A percentile compares a stretch with the other conserved stretches of the same genome.
Conservation (phyloP, 2,113 vertebrate genomes). For the Malurus cyaneus region DNA sequence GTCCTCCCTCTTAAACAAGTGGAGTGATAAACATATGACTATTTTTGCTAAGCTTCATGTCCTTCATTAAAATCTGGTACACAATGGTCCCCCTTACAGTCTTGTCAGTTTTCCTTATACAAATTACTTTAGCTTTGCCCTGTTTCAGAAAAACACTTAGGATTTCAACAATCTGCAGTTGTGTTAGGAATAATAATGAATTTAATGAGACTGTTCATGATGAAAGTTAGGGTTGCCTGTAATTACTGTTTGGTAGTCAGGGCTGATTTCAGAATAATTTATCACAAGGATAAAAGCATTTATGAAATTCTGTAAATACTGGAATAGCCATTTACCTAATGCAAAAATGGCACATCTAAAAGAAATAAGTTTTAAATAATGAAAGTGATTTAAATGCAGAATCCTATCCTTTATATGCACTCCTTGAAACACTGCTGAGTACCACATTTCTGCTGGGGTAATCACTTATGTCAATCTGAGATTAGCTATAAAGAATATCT, state of each 20-base stretch:
- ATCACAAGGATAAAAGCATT: neutral
- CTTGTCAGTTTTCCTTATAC: neutral
- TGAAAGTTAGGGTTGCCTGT: neutral
- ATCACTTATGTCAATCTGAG: neutral
- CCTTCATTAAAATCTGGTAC: neutral
- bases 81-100: neutral
- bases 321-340: neutral
- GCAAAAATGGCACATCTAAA: neutral
- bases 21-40: neutral
- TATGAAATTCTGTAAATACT: neutral
- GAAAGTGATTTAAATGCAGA: neutral
- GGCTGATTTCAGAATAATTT: neutral
- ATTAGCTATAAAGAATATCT: neutral
- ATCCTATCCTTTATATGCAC: neutral
- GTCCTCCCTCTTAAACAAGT: slow-evolving; percentile 5
- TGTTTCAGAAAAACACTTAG: neutral
- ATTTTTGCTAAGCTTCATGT: neutral
- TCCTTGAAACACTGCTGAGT: neutral
- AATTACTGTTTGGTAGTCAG: neutral
- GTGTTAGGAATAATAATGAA: neutral
- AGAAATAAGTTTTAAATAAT: neutral
- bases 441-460: neutral
- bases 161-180: neutral
- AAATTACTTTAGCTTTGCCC: neutral
- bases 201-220: neutral